phyloP scores from a whole-genome alignment of 2,888 invertebrate genomes.

The Cremastobaeus sp. region DNA sequence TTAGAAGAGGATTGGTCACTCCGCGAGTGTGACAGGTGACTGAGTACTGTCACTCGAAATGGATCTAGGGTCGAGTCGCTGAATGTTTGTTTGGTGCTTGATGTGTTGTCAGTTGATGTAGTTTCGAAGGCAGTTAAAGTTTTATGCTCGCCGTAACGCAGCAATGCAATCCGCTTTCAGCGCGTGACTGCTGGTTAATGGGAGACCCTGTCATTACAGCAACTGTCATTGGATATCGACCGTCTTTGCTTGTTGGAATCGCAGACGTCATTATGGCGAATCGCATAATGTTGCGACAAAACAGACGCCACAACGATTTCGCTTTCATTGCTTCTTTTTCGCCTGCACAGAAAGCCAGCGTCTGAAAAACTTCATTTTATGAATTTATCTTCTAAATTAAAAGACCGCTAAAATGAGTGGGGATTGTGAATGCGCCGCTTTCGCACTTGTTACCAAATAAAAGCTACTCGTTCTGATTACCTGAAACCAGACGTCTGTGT shows the following conservation, averaged over 20 bases:
- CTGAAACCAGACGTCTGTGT: background rate
- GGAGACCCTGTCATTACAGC: background rate
- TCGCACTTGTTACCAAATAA: background rate
- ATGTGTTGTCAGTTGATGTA: conserved; percentile 24
- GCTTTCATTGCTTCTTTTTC: too few relatives aligned
- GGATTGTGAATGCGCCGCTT: background rate
- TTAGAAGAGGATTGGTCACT: conserved; percentile 42
- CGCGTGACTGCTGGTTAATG: conserved; percentile 12
- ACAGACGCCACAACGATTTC: too few relatives aligned
- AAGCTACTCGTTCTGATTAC: conserved; percentile 2
- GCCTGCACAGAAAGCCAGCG: too few relatives aligned
- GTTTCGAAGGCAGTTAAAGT: conserved; percentile 19
- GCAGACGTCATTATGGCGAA: too few relatives aligned
- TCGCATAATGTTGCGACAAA: too few relatives aligned
- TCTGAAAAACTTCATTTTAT: too few relatives aligned
- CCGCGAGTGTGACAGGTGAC: conserved; percentile 27
- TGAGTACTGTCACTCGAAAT: conserved; percentile 14
- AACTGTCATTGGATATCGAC: background rate
- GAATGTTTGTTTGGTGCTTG: conserved; percentile 12
- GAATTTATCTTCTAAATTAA: too few relatives aligned
- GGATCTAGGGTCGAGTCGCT: conserved; percentile 1
- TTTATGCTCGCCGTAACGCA: conserved; percentile 5
- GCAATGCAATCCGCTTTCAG: background rate
- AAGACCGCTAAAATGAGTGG: too few relatives aligned
- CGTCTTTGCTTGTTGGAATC: background rate